Conservation (phyloP, 2,888 invertebrate genomes). For the Notocelia uddmanniana region DNA sequence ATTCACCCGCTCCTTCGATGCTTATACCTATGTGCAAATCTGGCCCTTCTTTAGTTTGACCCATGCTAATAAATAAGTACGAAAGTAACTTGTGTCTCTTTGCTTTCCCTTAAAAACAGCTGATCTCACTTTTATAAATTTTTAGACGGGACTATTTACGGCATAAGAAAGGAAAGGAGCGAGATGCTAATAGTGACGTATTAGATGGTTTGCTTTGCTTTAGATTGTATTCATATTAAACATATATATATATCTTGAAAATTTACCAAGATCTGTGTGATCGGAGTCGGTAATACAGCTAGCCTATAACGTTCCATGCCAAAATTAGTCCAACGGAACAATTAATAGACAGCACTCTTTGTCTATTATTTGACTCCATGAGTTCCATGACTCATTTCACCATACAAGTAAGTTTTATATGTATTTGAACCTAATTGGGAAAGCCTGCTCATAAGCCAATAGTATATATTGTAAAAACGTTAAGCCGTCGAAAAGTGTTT, state of each 20-base stretch:
- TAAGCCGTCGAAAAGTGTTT: not conserved
- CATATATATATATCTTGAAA: too few relatives aligned
- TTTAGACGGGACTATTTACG: not conserved
- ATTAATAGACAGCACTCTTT: not conserved
- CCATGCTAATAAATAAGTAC: not conserved
- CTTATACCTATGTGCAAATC: slow-evolving; percentile 10
- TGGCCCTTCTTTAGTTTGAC: not conserved
- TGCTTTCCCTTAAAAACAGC: not conserved
- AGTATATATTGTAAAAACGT: not conserved
- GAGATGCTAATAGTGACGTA: too few relatives aligned
- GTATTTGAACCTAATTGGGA: not conserved
- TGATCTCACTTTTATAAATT: not conserved
- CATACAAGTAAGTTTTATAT: not conserved
- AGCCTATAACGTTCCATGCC: not conserved
- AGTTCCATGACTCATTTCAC: not conserved
- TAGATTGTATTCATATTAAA: too few relatives aligned
- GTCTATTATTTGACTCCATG: not conserved
- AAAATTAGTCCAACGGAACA: too few relatives aligned
- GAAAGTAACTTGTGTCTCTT: slow-evolving; percentile 3
- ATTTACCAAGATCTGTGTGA: too few relatives aligned
- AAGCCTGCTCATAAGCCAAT: not conserved
- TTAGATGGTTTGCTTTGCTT: too few relatives aligned
- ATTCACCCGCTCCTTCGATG: slow-evolving; percentile 8
- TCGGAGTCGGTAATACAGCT: too few relatives aligned
- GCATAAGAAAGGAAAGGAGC: too few relatives aligned